Conservation (phyloP, 2,888 invertebrate species). For the Drosophila merina region DNA sequence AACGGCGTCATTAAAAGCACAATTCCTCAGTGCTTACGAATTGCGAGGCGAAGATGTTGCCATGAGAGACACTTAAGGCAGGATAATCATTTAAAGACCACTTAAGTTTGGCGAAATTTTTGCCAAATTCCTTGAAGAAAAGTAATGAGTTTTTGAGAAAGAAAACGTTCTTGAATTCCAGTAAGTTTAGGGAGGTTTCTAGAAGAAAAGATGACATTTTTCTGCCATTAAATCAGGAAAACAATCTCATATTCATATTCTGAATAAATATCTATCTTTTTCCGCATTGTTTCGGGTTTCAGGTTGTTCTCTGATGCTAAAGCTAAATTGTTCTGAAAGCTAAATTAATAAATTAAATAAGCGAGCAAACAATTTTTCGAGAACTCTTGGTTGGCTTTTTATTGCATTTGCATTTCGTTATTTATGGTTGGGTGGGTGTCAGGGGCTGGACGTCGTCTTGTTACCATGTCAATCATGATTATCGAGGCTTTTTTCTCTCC, state of each 20-base stretch:
- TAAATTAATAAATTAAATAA: constrained; percentile 70
- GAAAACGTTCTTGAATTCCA: not conserved
- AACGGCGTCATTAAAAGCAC: constrained; percentile 66
- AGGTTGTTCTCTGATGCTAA: constrained; percentile 3
- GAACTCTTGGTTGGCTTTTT: constrained; percentile 45
- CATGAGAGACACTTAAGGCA: constrained; percentile 25
- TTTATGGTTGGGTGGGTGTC: not conserved
- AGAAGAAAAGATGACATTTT: no score
- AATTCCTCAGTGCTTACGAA: constrained; percentile 36
- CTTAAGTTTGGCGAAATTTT: constrained; percentile 12
- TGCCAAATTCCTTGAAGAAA: constrained; percentile 1
- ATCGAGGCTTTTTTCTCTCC: constrained; percentile 11
- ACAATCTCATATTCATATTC: constrained; percentile 26
- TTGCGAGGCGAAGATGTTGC: not conserved
- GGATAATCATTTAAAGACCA: constrained; percentile 27
- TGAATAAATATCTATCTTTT: not conserved
- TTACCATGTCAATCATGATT: constrained; percentile 52
- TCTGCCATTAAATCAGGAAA: no score
- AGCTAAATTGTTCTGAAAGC: constrained; percentile 1
- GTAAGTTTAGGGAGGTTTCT: not conserved
- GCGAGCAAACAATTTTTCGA: constrained; percentile 65
- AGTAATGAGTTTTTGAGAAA: not conserved
- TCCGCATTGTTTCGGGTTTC: constrained; percentile 28
- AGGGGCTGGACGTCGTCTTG: constrained; percentile 33
- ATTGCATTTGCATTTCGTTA: constrained; percentile 74